phyloP scores from a whole-genome alignment of 1,140 invertebrate genomes.

The Chironomus tepperi region DNA sequence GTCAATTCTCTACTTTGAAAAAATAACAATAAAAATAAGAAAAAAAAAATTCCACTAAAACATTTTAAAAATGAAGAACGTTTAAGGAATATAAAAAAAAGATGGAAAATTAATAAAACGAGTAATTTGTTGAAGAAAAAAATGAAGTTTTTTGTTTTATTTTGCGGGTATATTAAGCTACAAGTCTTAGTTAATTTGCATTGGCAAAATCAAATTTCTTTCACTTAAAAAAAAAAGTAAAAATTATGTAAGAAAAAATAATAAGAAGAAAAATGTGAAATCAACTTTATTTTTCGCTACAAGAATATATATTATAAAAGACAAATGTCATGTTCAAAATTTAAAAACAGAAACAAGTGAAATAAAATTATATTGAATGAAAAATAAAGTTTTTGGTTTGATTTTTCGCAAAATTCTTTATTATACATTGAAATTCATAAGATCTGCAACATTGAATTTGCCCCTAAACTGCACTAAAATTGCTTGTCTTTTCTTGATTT shows the following conservation, averaged over 20 bases:
- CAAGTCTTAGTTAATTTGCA: constrained; percentile 8
- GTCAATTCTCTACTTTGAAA: constrained; percentile 13
- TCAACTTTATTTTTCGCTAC: constrained; percentile 8
- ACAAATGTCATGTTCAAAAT: constrained; percentile 5
- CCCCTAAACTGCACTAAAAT: no score
- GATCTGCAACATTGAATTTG: no score
- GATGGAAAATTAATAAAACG: not conserved
- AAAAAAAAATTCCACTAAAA: not conserved
- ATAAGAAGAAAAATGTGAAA: not conserved
- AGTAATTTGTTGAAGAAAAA: constrained; percentile 8
- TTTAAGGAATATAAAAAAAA: not conserved
- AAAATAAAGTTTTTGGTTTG: constrained; percentile 9
- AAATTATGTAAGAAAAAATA: not conserved
- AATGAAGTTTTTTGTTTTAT: constrained; percentile 1
- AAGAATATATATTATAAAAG: constrained; percentile 6
- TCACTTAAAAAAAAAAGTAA: constrained; percentile 2
- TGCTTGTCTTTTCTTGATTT: no score
- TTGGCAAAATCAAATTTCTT: constrained; percentile 1
- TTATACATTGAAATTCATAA: no score
- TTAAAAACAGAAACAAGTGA: not conserved
- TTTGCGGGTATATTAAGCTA: constrained; percentile 7
- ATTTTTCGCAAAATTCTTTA: no score
- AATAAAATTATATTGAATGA: no score
- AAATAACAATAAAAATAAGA: not conserved
- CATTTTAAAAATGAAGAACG: not conserved